Evolutionary conservation across 2,888 invertebrate genomes (phyloP).

Genomic region (Thelaira solivaga): DNA sequence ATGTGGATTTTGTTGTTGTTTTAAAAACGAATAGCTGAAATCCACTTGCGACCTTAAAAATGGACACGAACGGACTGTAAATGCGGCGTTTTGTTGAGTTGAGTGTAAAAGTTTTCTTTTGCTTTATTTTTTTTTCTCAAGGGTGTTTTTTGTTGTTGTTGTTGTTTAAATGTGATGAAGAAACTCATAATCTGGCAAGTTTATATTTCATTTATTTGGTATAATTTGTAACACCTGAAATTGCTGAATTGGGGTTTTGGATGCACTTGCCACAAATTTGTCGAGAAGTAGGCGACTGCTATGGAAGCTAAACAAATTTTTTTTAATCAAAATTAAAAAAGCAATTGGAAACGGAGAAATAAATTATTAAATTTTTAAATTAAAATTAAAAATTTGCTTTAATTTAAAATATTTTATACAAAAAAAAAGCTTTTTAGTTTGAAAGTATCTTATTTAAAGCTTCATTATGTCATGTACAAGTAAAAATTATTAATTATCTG

Average conservation of each 20-base stretch:
- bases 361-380: too few species aligned
- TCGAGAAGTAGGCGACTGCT: neutral
- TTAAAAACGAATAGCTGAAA: slow-evolving; percentile 36
- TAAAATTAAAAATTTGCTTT: too few species aligned
- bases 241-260: neutral
- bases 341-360: neutral
- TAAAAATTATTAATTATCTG: too few species aligned
- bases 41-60: slow-evolving; percentile 54
- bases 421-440: too few species aligned
- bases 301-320: neutral
- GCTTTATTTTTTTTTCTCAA: neutral
- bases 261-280: too few species aligned
- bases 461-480: too few species aligned
- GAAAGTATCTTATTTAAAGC: too few species aligned
- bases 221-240: slow-evolving; percentile 35
- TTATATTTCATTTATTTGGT: slow-evolving; percentile 25
- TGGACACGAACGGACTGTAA: slow-evolving; percentile 53
- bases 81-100: slow-evolving; percentile 43
- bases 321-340: neutral
- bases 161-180: too few species aligned
- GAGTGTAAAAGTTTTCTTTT: neutral
- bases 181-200: slow-evolving; percentile 25
- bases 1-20: neutral
- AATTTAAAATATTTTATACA: too few species aligned
- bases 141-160: neutral